Base-by-base conservation (phyloP, 2,113 vertebrate genomes). In the Antigone vipio region DNA sequence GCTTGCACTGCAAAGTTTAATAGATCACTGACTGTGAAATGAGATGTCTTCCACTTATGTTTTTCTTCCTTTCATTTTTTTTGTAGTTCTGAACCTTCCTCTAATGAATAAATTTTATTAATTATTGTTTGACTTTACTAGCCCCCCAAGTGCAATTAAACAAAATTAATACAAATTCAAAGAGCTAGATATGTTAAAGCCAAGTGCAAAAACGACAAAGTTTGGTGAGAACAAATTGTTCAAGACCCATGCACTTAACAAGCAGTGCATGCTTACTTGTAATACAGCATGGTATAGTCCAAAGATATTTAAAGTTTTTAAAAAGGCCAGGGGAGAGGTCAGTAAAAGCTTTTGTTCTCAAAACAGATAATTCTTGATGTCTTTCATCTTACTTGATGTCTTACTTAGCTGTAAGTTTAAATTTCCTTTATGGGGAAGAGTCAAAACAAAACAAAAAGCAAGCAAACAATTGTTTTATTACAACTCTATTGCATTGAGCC, bases 1-100 rank as follows among this genome's bases (percentile, higher is more conserved):
- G 82, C 88, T 94, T 88, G 52, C 87, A 56, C 30, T 82, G 73
- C 52, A 91, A 96, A 94, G 49, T 96, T 67, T 91, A 93, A 92
- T 42, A 84, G 85, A 92, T 45, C 59, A 84, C 35, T 29, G 45
- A 69, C 44, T 95, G 47, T 73, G 64, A 96, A 96, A 92, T 71
- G 42, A 89, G 56, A 66, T 47, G 13, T 16, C 47, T 94, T 94
- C 23, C 9, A 58, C n/a, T 88, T 85, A 23, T 1, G 34, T 23
- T 77, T 86, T 67, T 45, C n/a, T 42, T 92, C 63, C 44, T 86
- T 80, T 42, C 17, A 29, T 53, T 58, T 96, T 91, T n/a, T n/a
- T 47, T 15, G 40, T 32, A 86, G 42, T 58, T 71, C 53, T 60
- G 45, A 69, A 40, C 18, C 40, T 81, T 93, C 26, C 11, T 47